Percentiles rank a stretch among this genome's conserved stretches.
Conservation (phyloP, 2,797 vertebrate genomes). For the Cossypha polioptera region DNA sequence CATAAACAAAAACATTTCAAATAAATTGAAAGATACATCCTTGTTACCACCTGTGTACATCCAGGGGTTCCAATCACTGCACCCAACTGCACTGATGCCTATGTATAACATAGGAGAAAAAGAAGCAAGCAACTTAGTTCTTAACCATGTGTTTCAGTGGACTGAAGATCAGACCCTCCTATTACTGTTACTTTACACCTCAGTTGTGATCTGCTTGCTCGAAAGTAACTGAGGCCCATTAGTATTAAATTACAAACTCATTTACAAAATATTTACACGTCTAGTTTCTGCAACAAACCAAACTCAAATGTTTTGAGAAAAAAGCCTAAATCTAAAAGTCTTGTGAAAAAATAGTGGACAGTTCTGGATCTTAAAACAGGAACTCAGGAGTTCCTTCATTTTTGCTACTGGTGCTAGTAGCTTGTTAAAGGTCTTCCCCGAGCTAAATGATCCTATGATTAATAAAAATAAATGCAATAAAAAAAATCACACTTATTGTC, state of each 20-base stretch:
- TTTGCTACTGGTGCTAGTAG: not conserved
- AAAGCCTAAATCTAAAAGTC: not conserved
- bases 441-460: not conserved
- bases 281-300: not conserved
- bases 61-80: not conserved
- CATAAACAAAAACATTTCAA: not conserved
- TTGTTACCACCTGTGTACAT: not conserved
- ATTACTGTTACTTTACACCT: not conserved
- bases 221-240: not conserved
- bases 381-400: not conserved
- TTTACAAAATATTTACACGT: conserved; percentile 39
- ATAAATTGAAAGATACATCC: not conserved
- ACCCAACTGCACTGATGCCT: not conserved
- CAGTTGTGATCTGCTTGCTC: not conserved
- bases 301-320: not conserved
- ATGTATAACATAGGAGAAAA: conserved; percentile 47
- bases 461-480: not conserved
- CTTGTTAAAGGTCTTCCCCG: not conserved
- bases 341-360: not conserved
- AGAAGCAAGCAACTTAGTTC: not conserved
- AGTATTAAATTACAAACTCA: conserved; percentile 26
- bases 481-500: not conserved
- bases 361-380: not conserved
- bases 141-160: not conserved
- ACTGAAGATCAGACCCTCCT: not conserved